Evolutionary conservation across 2,113 vertebrate genomes (phyloP), one percentile per base, ranked within the genome.

Genomic region (Alligator mississippiensis): DNA sequence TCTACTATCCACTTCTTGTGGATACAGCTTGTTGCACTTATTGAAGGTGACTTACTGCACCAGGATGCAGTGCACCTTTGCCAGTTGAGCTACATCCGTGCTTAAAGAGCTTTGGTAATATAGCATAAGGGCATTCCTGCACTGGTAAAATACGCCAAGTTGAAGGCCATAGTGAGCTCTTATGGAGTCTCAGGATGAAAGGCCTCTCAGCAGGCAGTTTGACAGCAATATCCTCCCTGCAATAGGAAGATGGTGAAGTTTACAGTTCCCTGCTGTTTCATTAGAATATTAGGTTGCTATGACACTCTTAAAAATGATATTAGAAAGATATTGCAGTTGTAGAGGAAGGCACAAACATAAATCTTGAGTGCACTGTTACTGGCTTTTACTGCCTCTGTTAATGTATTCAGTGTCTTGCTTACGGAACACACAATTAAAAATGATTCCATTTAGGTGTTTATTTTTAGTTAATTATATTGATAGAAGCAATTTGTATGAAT

Each of bases 81-180:
- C 47, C 47, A 47, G 7, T 3, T 47, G 47, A 47, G 47, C 47
- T 47, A 47, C 47, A 47, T 47, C 47, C 7, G 47, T 47, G 47
- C 38, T 47, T 47, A 47, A 47, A 47, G 5, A 47, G 38, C 38
- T 47, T 47, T 47, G 5, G 38, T 47, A 47, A 47, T 47, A 47
- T 47, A 47, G 38, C 38, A 47, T 6, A 47, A 47, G 38, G 38
- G 6, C 38, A 47, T 47, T 47, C 38, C 47, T 47, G 47, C 25
- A 25, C 7, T 63, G 9, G 61, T 57, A 78, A 62, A 82, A 54
- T 0, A 3, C 4, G 66, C 34, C n/a, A 0, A 5, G 59, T 74
- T 27, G 3, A 3, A 9, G 25, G 59, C 17, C 24, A 5, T 22
- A 2, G 34, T 13, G 55, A 10, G 28, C 60, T 57, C 11, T 60